phyloP scores from a whole-genome alignment of 2,888 invertebrate species.

The Quadriops clusia region DNA sequence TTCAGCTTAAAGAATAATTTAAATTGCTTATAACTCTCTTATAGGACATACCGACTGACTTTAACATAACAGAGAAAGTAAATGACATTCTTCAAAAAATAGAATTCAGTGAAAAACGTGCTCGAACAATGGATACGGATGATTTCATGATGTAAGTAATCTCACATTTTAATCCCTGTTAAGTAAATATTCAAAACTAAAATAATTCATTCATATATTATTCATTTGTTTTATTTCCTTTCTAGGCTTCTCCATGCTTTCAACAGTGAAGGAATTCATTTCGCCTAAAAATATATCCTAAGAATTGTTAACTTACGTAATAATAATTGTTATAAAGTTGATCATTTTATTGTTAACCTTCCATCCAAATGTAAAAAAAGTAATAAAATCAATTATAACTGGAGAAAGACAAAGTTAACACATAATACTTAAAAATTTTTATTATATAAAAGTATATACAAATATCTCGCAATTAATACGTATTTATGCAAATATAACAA shows the following conservation, averaged over 20 bases:
- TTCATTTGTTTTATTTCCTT: constrained; percentile 15
- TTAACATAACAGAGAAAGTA: constrained; percentile 73
- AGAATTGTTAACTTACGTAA: no score
- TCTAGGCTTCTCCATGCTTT: constrained; percentile 63
- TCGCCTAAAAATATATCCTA: constrained; percentile 48
- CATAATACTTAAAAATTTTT: no score
- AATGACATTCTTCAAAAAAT: constrained; percentile 57
- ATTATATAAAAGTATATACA: no score
- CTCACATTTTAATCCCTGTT: constrained; percentile 10
- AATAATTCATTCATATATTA: constrained; percentile 3
- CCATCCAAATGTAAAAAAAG: no score
- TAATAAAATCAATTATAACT: no score
- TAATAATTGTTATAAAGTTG: no score
- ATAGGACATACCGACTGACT: constrained; percentile 65
- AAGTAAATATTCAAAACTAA: constrained; percentile 3
- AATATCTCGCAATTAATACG: no score
- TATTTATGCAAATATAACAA: no score
- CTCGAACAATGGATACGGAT: constrained; percentile 90
- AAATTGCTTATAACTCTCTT: constrained; percentile 16
- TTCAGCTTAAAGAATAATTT: not conserved
- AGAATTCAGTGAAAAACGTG: constrained; percentile 65
- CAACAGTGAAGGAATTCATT: constrained; percentile 89
- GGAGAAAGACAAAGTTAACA: no score
- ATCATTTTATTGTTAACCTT: no score
- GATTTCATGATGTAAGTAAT: constrained; percentile 69